These are phyloP conservation scores for Barbus barbus DNA, from an alignment of 2,113 vertebrate genomes.

Conservation along the genomic window DNA sequence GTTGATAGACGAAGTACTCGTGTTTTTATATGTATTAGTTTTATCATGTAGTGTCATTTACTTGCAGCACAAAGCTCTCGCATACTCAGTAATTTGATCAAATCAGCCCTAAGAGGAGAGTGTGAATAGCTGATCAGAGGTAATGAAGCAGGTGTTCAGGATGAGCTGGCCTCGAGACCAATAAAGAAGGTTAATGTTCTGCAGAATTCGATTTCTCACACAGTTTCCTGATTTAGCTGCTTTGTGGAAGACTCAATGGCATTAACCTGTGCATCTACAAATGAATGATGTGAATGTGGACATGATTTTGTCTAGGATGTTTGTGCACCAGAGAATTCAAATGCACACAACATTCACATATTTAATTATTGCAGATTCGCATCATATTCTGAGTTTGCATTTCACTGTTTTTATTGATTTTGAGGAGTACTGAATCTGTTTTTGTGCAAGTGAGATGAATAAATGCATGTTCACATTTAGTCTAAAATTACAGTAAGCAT, in stretches of 20 bases:
- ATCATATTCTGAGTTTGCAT: too few relatives aligned
- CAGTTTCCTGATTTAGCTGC: neutral
- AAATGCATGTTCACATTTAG: too few relatives aligned
- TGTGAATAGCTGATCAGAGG: constrained; percentile 1
- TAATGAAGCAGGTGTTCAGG: constrained; percentile 31
- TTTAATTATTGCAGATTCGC: too few relatives aligned
- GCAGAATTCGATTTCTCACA: neutral
- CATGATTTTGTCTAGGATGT: neutral
- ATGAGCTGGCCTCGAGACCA: constrained; percentile 3
- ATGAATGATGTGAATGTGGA: neutral
- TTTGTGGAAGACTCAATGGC: neutral
- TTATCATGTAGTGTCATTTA: neutral
- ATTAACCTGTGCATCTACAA: neutral
- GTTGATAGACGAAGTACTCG: too few relatives aligned
- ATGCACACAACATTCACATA: too few relatives aligned
- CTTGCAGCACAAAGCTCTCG: neutral
- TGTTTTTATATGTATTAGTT: neutral
- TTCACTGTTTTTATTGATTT: too few relatives aligned
- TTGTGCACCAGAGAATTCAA: neutral
- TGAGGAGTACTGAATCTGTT: too few relatives aligned
- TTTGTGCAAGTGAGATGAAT: too few relatives aligned
- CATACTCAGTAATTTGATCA: neutral
- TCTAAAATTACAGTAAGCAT: too few relatives aligned
- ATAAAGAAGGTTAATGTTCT: constrained; percentile 38
- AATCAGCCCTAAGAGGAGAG: constrained; percentile 1